Conservation (phyloP, 2,113 vertebrate species). For the Arvicanthis niloticus region DNA sequence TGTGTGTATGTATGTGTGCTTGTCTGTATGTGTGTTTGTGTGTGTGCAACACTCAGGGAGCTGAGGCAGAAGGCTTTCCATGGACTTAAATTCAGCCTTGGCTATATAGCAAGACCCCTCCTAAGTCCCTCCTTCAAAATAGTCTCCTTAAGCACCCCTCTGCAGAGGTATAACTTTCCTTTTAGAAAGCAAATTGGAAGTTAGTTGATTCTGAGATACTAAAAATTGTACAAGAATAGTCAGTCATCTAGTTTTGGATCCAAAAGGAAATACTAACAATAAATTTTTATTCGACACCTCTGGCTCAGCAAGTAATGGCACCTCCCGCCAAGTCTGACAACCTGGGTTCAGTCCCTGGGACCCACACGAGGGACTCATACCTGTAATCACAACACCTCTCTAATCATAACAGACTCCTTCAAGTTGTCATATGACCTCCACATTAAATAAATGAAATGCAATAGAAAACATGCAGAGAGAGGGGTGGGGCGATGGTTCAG, state of each 20-base stretch:
- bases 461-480: background rate
- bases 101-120: too few species aligned
- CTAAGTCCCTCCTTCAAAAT: background rate
- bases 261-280: background rate
- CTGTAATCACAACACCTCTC: background rate
- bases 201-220: background rate
- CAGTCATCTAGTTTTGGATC: constrained; percentile 1
- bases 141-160: background rate
- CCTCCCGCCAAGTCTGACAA: too few species aligned
- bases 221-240: constrained; percentile 43
- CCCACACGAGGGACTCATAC: background rate
- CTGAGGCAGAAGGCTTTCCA: too few species aligned
- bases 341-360: background rate
- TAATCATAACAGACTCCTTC: background rate
- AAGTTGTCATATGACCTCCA: background rate
- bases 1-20: too few species aligned
- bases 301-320: background rate
- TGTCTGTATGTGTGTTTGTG: too few species aligned
- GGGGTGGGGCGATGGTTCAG: background rate
- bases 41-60: too few species aligned
- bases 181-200: constrained; percentile 10
- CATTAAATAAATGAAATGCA: background rate
- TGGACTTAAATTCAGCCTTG: too few species aligned
- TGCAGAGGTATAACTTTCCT: constrained; percentile 23
- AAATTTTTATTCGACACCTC: constrained; percentile 18